Conservation (phyloP, 2,888 invertebrate species). For the Heteropelma amictum region DNA sequence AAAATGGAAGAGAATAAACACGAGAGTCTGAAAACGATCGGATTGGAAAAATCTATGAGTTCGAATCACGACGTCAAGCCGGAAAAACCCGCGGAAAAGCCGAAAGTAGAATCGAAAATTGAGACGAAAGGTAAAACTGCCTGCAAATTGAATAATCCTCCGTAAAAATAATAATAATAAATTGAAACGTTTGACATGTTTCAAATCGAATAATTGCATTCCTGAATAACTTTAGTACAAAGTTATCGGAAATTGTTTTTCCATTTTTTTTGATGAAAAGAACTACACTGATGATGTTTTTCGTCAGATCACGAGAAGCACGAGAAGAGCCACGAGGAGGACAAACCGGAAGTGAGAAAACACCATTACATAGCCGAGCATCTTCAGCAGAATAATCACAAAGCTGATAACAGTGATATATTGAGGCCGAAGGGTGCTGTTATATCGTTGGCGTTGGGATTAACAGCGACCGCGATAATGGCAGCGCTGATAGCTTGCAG, state of each 20-base stretch:
- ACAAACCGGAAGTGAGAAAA: conserved; percentile 57
- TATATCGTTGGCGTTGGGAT: conserved; percentile 87
- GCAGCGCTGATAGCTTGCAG: conserved; percentile 90
- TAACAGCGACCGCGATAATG: conserved; percentile 89
- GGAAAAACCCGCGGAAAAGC: neutral
- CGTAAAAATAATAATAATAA: neutral
- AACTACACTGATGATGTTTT: too few relatives aligned
- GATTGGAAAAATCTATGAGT: conserved; percentile 19
- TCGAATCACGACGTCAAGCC: conserved; percentile 23
- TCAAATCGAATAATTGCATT: neutral
- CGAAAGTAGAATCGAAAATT: conserved; percentile 25
- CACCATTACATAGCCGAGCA: conserved; percentile 67
- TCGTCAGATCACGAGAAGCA: conserved; percentile 59
- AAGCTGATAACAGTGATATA: conserved; percentile 64
- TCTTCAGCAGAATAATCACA: conserved; percentile 65
- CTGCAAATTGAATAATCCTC: neutral
- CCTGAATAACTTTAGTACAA: too few relatives aligned
- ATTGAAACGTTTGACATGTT: neutral
- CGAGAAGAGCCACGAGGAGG: conserved; percentile 48
- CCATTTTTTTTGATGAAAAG: too few relatives aligned
- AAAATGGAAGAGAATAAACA: conserved; percentile 46
- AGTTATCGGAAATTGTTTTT: neutral
- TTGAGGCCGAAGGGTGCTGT: conserved; percentile 88
- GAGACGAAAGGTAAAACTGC: conserved; percentile 41
- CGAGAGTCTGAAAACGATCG: conserved; percentile 41